Base-by-base conservation (phyloP, 2,888 invertebrate species). In the Amphipoea lucens region DNA sequence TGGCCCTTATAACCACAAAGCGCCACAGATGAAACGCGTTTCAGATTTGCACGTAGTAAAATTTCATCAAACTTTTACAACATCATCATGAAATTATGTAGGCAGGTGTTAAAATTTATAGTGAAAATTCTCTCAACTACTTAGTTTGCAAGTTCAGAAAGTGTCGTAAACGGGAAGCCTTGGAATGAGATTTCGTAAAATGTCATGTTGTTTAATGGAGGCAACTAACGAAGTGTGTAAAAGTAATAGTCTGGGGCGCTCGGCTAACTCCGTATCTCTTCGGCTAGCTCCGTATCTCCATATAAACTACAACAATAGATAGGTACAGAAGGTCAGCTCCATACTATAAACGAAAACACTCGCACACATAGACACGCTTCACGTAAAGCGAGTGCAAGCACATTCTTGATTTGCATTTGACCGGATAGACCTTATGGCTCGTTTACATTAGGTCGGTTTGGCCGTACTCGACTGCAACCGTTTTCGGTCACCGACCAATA, bases 171-270 rank as follows among this genome's bases (percentile, higher is more conserved):
- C 82, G 72, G 57, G 75, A 74, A 67, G 42, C 88, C 62, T 29
- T 66, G 86, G 9, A 81, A 85, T 85, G 86, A 76, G 68, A 76
- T 85, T 85, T 81, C 42, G 76, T 81, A 85, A 85, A 88, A 85
- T 29, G 86, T 74, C 82, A 85, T 88, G 86, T 76, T 85, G 86
- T 81, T 85, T 88, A 85, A 85, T 88, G 86, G 85, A 76, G 9
- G 86, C n/a, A 54, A 62, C 74, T 88, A 85, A 85, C 86, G 82
- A 85, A 85, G 85, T 85, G 88, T 88, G 85, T 85, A 85, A 87
- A 87, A 87, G 85, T 87, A 84, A 87, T 87, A 85, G 85, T 76
- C 75, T 70, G 63, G 12, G 65, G 70, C 51, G 45, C 42, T 84
- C 84, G 84, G 85, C 51, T 70, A 63, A 57, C 29, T 79, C 62